phyloP scores from a whole-genome alignment of 1,140 invertebrate species.

The Ooceraea biroi region DNA sequence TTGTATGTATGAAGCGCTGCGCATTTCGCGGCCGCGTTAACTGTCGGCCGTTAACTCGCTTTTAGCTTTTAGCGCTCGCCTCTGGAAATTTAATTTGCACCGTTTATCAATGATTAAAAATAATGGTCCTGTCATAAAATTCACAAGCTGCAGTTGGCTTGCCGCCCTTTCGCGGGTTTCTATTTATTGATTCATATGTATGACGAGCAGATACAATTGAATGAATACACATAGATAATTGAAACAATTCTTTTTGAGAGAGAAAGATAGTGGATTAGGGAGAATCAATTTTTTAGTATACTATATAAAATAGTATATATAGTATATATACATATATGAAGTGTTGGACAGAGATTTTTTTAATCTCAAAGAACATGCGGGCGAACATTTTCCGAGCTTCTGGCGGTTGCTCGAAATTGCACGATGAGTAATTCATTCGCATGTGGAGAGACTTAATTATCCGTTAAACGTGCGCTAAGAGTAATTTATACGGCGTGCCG shows the following conservation, averaged over 20 bases:
- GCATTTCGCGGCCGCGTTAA: constrained; percentile 24
- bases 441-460: constrained; percentile 52
- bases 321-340: too few species aligned
- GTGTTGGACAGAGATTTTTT: too few species aligned
- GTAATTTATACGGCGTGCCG: constrained; percentile 51
- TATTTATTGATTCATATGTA: not conserved
- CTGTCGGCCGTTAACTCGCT: constrained; percentile 27
- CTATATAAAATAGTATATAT: too few species aligned
- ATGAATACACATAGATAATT: too few species aligned
- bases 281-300: too few species aligned
- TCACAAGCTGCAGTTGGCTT: too few species aligned
- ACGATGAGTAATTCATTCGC: constrained; percentile 44
- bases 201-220: too few species aligned
- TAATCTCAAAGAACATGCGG: not conserved
- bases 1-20: not conserved
- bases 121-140: not conserved
- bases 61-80: constrained; percentile 18
- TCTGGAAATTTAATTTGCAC: constrained; percentile 40
- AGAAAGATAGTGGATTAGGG: too few species aligned
- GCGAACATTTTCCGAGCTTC: not conserved
- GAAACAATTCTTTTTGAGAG: too few species aligned
- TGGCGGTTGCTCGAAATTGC: constrained; percentile 1
- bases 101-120: constrained; percentile 16
- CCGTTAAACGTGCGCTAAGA: constrained; percentile 54
- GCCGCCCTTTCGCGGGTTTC: too few species aligned